Base-by-base conservation (phyloP, 2,888 invertebrate genomes). In the Melanostoma mellinum region DNA sequence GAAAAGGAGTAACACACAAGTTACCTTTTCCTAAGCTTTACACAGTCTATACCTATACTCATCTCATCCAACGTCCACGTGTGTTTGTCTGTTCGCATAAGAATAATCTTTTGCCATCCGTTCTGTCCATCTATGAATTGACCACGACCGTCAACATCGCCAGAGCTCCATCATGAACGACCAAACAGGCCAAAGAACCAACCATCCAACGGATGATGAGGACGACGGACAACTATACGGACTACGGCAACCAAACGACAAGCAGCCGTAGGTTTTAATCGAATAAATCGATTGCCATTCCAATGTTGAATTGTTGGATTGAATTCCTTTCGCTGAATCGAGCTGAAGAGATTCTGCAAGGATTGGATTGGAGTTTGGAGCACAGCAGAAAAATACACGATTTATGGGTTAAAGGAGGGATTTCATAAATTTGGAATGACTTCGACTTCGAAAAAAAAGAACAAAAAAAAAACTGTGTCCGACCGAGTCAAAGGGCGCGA, bases 211-310 rank as follows among this genome's bases (percentile, higher is more conserved):
- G 61, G 48, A 63, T 48, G 58, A 20, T 20, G 58, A 58, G n/a
- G 35, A 52, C 52, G 52, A 55, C 36, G 40, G 56, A 56, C 61
- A 63, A 63, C 63, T 38, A 38, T 38, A 38, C 46, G 38, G 20
- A 20, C 20, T 20, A 20, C 20, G 20, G 20, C 20, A 20, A 20
- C 20, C 20, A 20, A 20, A 20, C 20, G 20, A 20, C 20, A 20
- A 20, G 20, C 20, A 63, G 38, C 50, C 63, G 77, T 84, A 73
- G 78, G 60, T 79, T 84, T 63, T 84, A 84, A 82, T 82, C 82
- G 82, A 78, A 84, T 84, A 84, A 84, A 84, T 84, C 82, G 82
- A 84, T 79, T 74, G 79, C 79, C 74, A 84, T 79, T 79, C 74
- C 79, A 65, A 79, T 82, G 78, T 78, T 78, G 82, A 82, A 78